Evolutionary conservation across 2,888 invertebrate genomes (phyloP), one percentile per base, ranked within the genome.

Genomic region (Spodoptera picta): DNA sequence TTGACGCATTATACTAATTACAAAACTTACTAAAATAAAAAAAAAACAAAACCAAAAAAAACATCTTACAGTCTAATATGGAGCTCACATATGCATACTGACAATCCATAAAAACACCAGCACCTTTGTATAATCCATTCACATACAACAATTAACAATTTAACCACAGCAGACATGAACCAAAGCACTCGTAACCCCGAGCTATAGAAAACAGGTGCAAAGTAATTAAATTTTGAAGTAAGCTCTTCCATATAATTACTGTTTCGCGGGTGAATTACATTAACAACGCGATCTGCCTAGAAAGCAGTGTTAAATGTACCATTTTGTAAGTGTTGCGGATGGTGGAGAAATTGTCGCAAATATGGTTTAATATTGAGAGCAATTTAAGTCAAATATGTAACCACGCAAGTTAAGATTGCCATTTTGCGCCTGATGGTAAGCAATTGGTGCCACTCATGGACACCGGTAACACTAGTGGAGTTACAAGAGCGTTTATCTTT

Each of bases 201-300:
- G 45, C 50, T 45, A 41, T 41, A 43, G 63, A 63, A 63, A 71
- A 71, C 63, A 71, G 75, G 64, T 71, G 75, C 42, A 53, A 69
- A 71, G 69, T 71, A 74, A 69, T 71, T 74, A 74, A 60, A 74
- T 71, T 55, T 59, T 57, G 50, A 69, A 48, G 70, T 65, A 69
- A 69, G 64, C 70, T 44, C 51, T 68, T 71, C 54, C 54, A 54
- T 58, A 52, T 69, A 69, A 69, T 69, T 74, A 74, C 70, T 75
- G 71, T 59, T 60, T 23, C 10, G 54, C 41, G 60, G 70, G 54
- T 53, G 42, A 45, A 36, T 74, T 50, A n/a, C 70, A 14, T 57
- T 60, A 74, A 56, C 42, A 63, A 50, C 57, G 48, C 23, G 54
- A 51, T 19, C 59, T 65, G 56, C 56, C 59, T 69, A 47, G 57